phyloP scores from a whole-genome alignment of 2,888 invertebrate genomes.

The Plusia festucae region DNA sequence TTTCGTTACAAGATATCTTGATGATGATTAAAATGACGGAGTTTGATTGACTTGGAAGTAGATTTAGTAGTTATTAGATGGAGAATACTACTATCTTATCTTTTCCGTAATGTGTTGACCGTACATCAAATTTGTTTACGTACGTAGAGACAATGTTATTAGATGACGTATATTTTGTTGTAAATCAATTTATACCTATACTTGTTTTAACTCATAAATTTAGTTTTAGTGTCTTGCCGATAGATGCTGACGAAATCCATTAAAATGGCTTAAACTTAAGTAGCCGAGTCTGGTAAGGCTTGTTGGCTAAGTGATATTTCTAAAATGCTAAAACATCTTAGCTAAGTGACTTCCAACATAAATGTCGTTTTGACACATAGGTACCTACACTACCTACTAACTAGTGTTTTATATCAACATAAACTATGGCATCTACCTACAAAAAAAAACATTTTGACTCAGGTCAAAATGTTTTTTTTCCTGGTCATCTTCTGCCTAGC shows the following conservation, averaged over 20 bases:
- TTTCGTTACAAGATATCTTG: slow-evolving; percentile 45
- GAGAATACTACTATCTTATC: background rate
- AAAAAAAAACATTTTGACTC: too few species aligned
- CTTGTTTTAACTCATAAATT: slow-evolving; percentile 4
- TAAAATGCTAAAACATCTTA: background rate
- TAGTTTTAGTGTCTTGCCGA: slow-evolving; percentile 4
- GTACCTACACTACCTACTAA: too few species aligned
- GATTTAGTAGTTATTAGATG: slow-evolving; percentile 24
- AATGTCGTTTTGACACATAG: too few species aligned
- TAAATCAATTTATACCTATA: background rate
- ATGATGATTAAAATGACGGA: slow-evolving; percentile 52
- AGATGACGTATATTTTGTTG: background rate
- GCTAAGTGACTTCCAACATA: too few species aligned
- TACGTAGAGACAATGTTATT: background rate
- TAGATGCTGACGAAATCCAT: slow-evolving; percentile 4
- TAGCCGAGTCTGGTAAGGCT: background rate
- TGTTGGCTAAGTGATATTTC: background rate
- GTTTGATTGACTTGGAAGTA: slow-evolving; percentile 44
- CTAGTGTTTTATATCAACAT: too few species aligned
- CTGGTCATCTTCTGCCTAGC: too few species aligned
- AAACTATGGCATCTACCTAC: too few species aligned
- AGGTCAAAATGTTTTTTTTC: too few species aligned
- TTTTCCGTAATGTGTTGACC: background rate
- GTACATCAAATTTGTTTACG: background rate
- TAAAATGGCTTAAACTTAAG: too few species aligned